These are phyloP conservation scores for Tribolium madens DNA, from an alignment of 1,140 invertebrate genomes.

Conservation along the genomic window DNA sequence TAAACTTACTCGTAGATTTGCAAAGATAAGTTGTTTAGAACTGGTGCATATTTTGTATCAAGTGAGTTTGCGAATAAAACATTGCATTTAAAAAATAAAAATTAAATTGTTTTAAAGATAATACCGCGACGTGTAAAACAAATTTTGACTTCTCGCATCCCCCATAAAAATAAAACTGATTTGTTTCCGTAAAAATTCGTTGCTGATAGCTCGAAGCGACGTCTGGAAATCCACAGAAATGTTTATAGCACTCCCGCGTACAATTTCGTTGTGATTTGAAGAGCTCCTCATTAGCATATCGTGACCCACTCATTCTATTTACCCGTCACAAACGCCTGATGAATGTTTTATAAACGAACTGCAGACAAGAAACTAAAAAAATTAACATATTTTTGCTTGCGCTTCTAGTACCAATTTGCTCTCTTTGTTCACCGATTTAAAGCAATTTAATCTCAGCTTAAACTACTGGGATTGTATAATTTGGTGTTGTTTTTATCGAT, in stretches of 20 bases:
- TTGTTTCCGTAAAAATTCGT: background rate
- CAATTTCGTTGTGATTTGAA: background rate
- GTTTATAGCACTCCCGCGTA: slow-evolving; percentile 2
- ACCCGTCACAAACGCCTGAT: background rate
- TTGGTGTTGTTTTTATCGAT: background rate
- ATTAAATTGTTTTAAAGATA: no score
- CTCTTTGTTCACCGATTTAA: background rate
- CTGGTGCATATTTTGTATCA: no score
- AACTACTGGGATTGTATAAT: no score
- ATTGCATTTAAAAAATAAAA: no score
- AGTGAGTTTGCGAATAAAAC: no score
- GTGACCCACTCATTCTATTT: background rate
- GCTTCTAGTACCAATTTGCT: background rate
- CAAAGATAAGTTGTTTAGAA: no score
- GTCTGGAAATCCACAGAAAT: background rate
- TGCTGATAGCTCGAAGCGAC: background rate
- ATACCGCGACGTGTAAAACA: no score
- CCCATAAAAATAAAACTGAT: background rate
- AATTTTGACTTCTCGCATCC: no score
- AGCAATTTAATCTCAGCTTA: background rate
- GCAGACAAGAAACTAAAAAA: background rate
- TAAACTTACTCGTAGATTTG: no score
- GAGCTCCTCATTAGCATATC: background rate
- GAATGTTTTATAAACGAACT: background rate
- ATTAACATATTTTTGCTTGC: no score